Conservation (phyloP, 2,797 vertebrate species). For the Epinephelus malabaricus region DNA sequence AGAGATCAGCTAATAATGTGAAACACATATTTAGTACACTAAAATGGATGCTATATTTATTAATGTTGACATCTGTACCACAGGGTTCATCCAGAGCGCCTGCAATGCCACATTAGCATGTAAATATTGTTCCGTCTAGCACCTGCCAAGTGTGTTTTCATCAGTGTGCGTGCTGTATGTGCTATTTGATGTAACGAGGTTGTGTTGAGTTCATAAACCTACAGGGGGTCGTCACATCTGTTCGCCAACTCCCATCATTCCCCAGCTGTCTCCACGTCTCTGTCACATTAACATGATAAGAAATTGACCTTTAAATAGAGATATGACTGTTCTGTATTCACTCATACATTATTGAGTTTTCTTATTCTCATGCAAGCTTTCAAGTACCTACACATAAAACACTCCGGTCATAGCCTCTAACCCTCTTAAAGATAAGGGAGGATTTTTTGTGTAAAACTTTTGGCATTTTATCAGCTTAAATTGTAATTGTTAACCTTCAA, state of each 20-base stretch:
- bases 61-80: too few relatives aligned
- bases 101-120: background rate
- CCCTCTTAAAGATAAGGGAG: too few relatives aligned
- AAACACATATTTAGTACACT: background rate
- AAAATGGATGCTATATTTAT: background rate
- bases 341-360: background rate
- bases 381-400: background rate
- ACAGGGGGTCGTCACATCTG: conserved; percentile 8
- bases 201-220: conserved; percentile 11
- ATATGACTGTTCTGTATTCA: background rate
- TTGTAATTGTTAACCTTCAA: background rate
- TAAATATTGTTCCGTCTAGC: background rate
- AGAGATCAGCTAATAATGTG: too few relatives aligned
- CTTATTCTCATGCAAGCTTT: too few relatives aligned
- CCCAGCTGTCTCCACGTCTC: background rate
- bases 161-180: background rate
- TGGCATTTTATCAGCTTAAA: too few relatives aligned
- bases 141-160: conserved; percentile 35
- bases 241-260: background rate
- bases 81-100: background rate
- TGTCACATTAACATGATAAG: background rate
- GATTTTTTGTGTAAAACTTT: too few relatives aligned
- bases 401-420: too few relatives aligned
- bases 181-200: background rate
- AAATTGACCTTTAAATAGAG: too few relatives aligned